Evolutionary conservation across 2,113 vertebrate species (phyloP), one percentile per base, ranked within the genome.

Genomic region (Aramus guarauna): DNA sequence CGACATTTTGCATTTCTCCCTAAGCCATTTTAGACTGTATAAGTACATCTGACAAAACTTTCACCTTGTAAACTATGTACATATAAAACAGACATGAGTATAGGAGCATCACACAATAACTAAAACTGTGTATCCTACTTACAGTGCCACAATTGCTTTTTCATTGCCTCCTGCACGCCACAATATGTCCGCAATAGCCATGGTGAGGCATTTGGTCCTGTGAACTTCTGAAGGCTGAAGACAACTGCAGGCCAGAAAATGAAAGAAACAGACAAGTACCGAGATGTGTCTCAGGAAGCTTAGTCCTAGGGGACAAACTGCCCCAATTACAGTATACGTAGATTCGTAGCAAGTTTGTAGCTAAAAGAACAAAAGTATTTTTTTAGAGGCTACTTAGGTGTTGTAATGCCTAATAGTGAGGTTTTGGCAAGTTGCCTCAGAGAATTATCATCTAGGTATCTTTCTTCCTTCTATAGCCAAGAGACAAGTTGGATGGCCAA

Each of bases 151-250:
- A 43, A 98, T 90, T 5, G 99, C 99, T 96, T 94, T 98, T 75
- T 98, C 97, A 58, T 80, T 95, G 68, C 98, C 97, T 6, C 99
- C 99, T 0, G 99, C 99, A 62, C 99, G 98, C 99, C 99, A 99
- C 59, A 99, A 66, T 48, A 99, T 98, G 91, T 98, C 98, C 34
- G 98, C 98, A 2, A 98, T 76, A 48, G 99, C 99, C 94, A 96
- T 60, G 74, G 97, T 87, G 6, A 99, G 98, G 97, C 98, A 98
- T 71, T 75, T 97, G 78, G 98, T 98, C 96, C 99, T 98, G 69
- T 95, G 95, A 12, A 84, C 48, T 5, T 97, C 96, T 6, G 98
- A 98, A 23, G 98, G 98, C 73, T 98, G 97, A 66, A 98, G 97
- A 48, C 79, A 92, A 14, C 98, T 98, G 90, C 26, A 59, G 74